phyloP scores from a whole-genome alignment of 2,797 vertebrate genomes.

The Rallus crepitans region DNA sequence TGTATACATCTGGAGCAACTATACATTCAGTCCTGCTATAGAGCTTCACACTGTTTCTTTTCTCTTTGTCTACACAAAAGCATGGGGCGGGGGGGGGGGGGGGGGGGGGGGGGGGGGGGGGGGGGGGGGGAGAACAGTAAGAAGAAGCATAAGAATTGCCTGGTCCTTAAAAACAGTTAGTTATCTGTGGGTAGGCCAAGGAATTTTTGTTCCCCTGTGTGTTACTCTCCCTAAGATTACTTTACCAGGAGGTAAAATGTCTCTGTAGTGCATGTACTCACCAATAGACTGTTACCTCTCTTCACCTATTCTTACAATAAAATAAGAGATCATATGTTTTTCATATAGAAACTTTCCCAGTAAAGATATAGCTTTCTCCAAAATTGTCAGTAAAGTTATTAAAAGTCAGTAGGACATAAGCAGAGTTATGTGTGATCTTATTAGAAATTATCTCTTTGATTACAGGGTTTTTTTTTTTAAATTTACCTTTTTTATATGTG shows the following conservation, averaged over 20 bases:
- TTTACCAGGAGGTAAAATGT: constrained; percentile 21
- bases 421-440: not conserved
- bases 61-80: not conserved
- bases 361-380: not conserved
- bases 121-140: not conserved
- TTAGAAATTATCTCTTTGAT: not conserved
- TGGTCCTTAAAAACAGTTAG: constrained; percentile 4
- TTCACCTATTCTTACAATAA: constrained; percentile 5
- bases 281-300: not conserved
- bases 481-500: not conserved
- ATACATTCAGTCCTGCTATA: not conserved
- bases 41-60: not conserved
- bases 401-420: not conserved
- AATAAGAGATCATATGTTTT: not conserved
- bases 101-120: not conserved
- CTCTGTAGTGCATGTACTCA: not conserved
- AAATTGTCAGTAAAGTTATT: not conserved
- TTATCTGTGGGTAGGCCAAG: not conserved
- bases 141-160: constrained; percentile 42
- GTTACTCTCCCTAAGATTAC: not conserved
- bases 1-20: not conserved
- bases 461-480: not conserved
- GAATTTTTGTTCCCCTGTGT: not conserved
- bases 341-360: not conserved
- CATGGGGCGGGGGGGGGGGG: not conserved